Conservation (phyloP, 2,888 invertebrate species). For the Microplitis manilae region DNA sequence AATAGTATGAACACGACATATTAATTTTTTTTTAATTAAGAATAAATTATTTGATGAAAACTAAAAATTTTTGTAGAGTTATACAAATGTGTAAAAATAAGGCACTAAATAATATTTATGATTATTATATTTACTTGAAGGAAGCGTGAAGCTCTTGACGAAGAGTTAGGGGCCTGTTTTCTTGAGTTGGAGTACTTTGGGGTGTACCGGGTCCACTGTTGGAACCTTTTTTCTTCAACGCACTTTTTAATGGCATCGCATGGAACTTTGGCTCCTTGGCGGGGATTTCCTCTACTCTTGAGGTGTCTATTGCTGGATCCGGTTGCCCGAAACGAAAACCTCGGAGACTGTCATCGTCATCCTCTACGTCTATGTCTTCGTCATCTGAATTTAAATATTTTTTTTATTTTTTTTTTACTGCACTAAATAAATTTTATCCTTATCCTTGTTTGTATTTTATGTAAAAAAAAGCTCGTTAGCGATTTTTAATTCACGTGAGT, state of each 20-base stretch:
- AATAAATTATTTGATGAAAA: neutral
- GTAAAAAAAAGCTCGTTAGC: too few species aligned
- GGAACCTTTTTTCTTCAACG: conserved; percentile 85
- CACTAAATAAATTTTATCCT: too few species aligned
- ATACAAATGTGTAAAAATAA: neutral
- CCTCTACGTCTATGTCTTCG: conserved; percentile 79
- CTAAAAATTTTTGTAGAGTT: neutral
- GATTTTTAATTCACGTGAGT: too few species aligned
- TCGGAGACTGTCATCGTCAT: conserved; percentile 74
- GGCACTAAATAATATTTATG: neutral
- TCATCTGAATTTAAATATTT: conserved; percentile 72
- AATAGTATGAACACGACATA: neutral
- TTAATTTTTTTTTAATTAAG: neutral
- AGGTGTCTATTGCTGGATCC: conserved; percentile 83
- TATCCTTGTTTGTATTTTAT: too few species aligned
- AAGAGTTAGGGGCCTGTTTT: conserved; percentile 78
- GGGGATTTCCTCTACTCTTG: conserved; percentile 91
- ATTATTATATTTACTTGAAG: conserved; percentile 80
- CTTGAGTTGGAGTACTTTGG: conserved; percentile 81
- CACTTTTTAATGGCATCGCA: conserved; percentile 93
- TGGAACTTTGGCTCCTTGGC: conserved; percentile 93
- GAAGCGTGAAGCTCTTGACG: conserved; percentile 85
- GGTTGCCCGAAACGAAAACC: conserved; percentile 76
- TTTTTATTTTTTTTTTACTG: neutral
- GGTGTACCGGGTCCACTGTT: conserved; percentile 79